These are phyloP conservation scores for Palloptera scutellata DNA, from an alignment of 2,888 invertebrate genomes.

Conservation along the genomic window DNA sequence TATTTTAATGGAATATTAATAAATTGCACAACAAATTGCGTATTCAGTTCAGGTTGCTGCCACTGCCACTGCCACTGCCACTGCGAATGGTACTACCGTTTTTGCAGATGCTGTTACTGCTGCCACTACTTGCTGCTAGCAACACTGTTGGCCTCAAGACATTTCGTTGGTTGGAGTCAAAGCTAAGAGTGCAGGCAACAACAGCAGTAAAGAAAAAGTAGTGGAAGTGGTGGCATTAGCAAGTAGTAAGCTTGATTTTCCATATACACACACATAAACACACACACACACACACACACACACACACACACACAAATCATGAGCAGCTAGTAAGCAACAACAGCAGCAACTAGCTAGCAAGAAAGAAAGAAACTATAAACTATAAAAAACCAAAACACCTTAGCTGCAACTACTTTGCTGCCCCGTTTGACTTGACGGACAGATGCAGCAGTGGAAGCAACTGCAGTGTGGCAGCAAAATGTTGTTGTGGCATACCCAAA, in stretches of 20 bases:
- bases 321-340: too few relatives aligned
- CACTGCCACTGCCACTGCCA: slow-evolving; percentile 11
- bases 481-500: too few relatives aligned
- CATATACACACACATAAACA: neutral
- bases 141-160: neutral
- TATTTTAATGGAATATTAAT: slow-evolving; percentile 59
- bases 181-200: neutral
- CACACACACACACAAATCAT: too few relatives aligned
- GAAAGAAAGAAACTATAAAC: too few relatives aligned
- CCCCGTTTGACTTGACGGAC: neutral
- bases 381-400: too few relatives aligned
- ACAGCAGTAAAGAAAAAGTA: neutral
- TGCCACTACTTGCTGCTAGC: slow-evolving; percentile 37
- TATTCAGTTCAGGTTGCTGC: slow-evolving; percentile 50
- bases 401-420: neutral
- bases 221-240: slow-evolving; percentile 3
- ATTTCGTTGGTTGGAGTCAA: neutral
- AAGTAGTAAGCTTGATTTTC: neutral
- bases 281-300: neutral
- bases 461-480: too few relatives aligned
- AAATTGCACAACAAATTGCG: slow-evolving; percentile 55
- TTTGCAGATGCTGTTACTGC: slow-evolving; percentile 1
- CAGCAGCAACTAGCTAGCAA: too few relatives aligned
- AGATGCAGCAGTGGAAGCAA: too few relatives aligned
- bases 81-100: neutral